These are phyloP conservation scores for Xerus rutilus DNA, from an alignment of 2,797 vertebrate genomes.

Conservation along the genomic window DNA sequence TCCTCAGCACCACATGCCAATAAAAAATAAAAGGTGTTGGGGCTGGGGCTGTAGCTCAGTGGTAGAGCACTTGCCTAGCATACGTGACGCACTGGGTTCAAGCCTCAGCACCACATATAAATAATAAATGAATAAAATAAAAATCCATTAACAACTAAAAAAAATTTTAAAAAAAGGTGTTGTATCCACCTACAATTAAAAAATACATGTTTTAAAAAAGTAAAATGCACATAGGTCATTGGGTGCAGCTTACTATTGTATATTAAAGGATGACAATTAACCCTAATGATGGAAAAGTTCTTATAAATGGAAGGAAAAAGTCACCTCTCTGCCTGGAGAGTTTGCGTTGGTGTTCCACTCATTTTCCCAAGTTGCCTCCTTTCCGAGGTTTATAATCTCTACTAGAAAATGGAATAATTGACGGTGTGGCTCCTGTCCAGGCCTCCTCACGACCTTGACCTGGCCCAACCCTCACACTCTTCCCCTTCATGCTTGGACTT, in stretches of 20 bases:
- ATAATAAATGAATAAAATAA: too few relatives aligned
- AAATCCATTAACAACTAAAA: too few relatives aligned
- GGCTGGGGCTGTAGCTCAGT: too few relatives aligned
- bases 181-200: too few relatives aligned
- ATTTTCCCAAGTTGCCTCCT: constrained; percentile 5
- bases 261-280: background rate
- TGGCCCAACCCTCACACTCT: background rate
- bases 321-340: background rate
- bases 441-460: constrained; percentile 66
- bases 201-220: background rate
- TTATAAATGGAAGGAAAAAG: background rate
- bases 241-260: background rate
- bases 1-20: too few relatives aligned
- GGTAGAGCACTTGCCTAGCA: too few relatives aligned
- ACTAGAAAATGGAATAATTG: background rate
- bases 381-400: background rate
- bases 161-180: too few relatives aligned
- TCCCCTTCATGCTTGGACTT: constrained; percentile 37
- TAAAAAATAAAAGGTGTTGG: too few relatives aligned
- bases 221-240: background rate
- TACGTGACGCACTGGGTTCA: too few relatives aligned
- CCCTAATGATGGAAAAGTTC: background rate
- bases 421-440: background rate
- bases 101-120: too few relatives aligned
- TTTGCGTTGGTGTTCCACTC: background rate